Conservation (phyloP, 35 echinoderm and acorn worm species). For the Heliocidaris erythrogramma region DNA sequence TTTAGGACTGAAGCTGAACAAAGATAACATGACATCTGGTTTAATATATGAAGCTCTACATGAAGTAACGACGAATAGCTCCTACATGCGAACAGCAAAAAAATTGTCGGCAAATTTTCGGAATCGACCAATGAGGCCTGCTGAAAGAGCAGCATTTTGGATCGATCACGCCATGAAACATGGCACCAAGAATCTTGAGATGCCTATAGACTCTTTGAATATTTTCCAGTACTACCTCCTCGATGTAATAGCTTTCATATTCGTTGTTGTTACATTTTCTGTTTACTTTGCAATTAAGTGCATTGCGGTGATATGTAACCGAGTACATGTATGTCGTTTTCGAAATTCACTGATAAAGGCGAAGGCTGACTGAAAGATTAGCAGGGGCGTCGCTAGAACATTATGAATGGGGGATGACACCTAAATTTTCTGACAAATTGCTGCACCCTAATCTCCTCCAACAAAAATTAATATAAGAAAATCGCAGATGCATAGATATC, state of each 20-base stretch:
- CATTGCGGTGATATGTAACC: not conserved
- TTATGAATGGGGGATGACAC: too few species aligned
- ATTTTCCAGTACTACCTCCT: slow-evolving; percentile 41
- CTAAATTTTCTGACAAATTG: too few species aligned
- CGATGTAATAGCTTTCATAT: slow-evolving; percentile 49
- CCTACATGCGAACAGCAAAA: slow-evolving; percentile 6
- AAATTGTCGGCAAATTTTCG: slow-evolving; percentile 43
- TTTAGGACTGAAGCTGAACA: not conserved
- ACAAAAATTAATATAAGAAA: too few species aligned
- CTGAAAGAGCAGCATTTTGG: slow-evolving; percentile 56
- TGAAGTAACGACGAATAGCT: not conserved
- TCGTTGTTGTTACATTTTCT: not conserved
- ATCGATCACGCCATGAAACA: slow-evolving; percentile 60
- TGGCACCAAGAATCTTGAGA: slow-evolving; percentile 11
- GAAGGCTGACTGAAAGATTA: not conserved
- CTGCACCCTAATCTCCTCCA: too few species aligned
- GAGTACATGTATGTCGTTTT: not conserved
- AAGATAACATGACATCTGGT: not conserved
- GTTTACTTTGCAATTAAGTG: slow-evolving; percentile 7
- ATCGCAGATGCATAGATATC: too few species aligned
- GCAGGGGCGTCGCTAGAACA: too few species aligned
- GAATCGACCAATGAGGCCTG: slow-evolving; percentile 53
- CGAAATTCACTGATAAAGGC: not conserved
- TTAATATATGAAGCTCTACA: not conserved
- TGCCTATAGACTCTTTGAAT: not conserved